Conservation (phyloP, 2,797 vertebrate species). For the Characodon lateralis region DNA sequence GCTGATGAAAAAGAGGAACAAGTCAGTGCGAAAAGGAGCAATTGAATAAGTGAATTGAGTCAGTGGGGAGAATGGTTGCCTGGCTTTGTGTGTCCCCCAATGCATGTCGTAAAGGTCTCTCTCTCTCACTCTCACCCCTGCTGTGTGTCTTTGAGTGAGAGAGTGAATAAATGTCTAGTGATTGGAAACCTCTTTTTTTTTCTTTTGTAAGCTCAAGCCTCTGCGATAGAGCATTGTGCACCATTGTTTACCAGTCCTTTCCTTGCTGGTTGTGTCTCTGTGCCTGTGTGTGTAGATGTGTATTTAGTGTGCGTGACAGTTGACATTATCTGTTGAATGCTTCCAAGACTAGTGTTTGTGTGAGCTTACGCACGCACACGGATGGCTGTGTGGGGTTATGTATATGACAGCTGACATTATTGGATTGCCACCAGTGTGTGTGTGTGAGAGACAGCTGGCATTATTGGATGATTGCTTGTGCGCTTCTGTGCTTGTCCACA, state of each 20-base stretch:
- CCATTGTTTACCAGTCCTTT: slow-evolving; percentile 77
- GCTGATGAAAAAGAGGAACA: slow-evolving; percentile 11
- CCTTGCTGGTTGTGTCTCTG: slow-evolving; percentile 61
- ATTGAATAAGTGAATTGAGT: slow-evolving; percentile 48
- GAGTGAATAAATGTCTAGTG: slow-evolving; percentile 76
- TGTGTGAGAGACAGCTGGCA: slow-evolving; percentile 45
- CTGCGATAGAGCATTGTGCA: slow-evolving; percentile 74
- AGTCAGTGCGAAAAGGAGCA: slow-evolving; percentile 34
- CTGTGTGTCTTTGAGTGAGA: slow-evolving; percentile 31
- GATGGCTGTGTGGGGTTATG: slow-evolving; percentile 46
- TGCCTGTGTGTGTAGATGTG: slow-evolving; percentile 28
- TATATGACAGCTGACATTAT: slow-evolving; percentile 67
- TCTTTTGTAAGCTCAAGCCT: slow-evolving; percentile 76
- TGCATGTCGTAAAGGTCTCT: slow-evolving; percentile 69
- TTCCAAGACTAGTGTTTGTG: slow-evolving; percentile 45
- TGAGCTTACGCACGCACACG: slow-evolving; percentile 21
- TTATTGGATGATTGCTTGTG: slow-evolving; percentile 47
- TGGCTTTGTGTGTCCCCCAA: slow-evolving; percentile 59
- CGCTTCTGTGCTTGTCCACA: slow-evolving; percentile 14
- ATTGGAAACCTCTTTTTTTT: slow-evolving; percentile 72
- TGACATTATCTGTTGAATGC: slow-evolving; percentile 77
- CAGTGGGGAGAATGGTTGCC: slow-evolving; percentile 57
- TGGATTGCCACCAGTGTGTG: slow-evolving; percentile 39
- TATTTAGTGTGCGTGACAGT: slow-evolving; percentile 51
- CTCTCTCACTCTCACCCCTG: slow-evolving; percentile 47